Base-by-base conservation (phyloP, 2,113 vertebrate genomes). In the Herpailurus yagouaroundi region DNA sequence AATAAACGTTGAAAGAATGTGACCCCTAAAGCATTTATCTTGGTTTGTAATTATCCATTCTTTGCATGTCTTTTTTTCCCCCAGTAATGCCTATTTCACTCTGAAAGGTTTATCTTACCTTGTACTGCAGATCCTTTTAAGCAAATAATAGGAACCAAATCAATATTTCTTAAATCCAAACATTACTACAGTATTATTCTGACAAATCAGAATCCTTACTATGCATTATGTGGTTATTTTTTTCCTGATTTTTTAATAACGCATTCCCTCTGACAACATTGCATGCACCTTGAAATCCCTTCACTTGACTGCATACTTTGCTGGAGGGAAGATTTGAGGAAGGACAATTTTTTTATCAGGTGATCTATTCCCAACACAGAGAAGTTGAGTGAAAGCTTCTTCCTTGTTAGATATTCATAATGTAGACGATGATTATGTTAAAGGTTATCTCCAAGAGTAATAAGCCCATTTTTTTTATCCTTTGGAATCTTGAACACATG, bases 331-430 rank as follows among this genome's bases (percentile, higher is more conserved):
- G 45, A 66, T 93, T 82, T 89, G 57, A 89, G 55, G 92, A 96
- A 94, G 63, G 68, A 93, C 41, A 79, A 19, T 63, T 90, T 94
- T 96, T 95, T 89, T 64, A 83, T 89, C 68, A 71, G 66, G 10
- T 93, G 25, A 79, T 89, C 23, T 95, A 86, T 74, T 96, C 38
- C 27, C 45, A 95, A 87, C 38, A 93, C 25, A 89, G 52, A 79
- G n/a, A 91, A 87, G 31, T 91, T 95, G 55, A 94, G 57, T 68
- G 29, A 93, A 93, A 89, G 41, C 3, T 86, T 96, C 52, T 81
- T 85, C n/a, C 92, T 97, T 95, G 23, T 96, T 86, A 92, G n/a
- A 69, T 83, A 97, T 76, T 89, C 76, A 27, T 86, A 87, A 84
- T 94, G 9, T 84, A 2, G 5, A 63, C 25, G 52, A 73, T 80